These are phyloP conservation scores for Megastigmus dorsalis DNA, from an alignment of 2,888 invertebrate genomes.

Conservation along the genomic window DNA sequence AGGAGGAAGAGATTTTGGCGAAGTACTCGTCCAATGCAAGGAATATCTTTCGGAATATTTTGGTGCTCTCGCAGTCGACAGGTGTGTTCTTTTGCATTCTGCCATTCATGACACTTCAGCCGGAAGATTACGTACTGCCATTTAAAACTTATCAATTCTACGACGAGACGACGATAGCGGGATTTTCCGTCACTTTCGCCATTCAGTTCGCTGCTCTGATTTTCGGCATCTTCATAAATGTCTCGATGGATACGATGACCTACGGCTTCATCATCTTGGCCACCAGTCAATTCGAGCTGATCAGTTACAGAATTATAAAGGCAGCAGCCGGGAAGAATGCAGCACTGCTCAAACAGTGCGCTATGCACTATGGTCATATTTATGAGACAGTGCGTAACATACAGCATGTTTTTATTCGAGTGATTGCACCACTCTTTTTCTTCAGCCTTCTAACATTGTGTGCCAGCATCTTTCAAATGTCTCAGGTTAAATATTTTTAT, in stretches of 20 bases:
- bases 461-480: conserved; percentile 41
- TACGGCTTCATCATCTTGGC: conserved; percentile 45
- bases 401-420: conserved; percentile 24
- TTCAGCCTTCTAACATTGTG: conserved; percentile 46
- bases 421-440: conserved; percentile 32
- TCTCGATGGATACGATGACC: conserved; percentile 44
- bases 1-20: conserved; percentile 31
- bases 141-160: conserved; percentile 45
- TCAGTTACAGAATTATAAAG: conserved; percentile 18
- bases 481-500: conserved; percentile 25
- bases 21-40: not conserved
- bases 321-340: not conserved
- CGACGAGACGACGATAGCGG: conserved; percentile 9
- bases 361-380: conserved; percentile 32
- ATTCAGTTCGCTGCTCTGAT: conserved; percentile 27
- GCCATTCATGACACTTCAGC: conserved; percentile 22
- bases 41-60: conserved; percentile 18
- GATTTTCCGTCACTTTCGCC: conserved; percentile 10
- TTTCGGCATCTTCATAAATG: conserved; percentile 35
- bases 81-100: conserved; percentile 7
- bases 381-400: conserved; percentile 2
- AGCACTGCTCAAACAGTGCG: not conserved
- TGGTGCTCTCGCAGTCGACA: conserved; percentile 16
- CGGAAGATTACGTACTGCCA: conserved; percentile 17
- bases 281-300: conserved; percentile 38